Percentiles rank a stretch among this genome's conserved stretches.
phyloP scores from a whole-genome alignment of 2,113 vertebrate genomes.

The Oncorhynchus gorbuscha region DNA sequence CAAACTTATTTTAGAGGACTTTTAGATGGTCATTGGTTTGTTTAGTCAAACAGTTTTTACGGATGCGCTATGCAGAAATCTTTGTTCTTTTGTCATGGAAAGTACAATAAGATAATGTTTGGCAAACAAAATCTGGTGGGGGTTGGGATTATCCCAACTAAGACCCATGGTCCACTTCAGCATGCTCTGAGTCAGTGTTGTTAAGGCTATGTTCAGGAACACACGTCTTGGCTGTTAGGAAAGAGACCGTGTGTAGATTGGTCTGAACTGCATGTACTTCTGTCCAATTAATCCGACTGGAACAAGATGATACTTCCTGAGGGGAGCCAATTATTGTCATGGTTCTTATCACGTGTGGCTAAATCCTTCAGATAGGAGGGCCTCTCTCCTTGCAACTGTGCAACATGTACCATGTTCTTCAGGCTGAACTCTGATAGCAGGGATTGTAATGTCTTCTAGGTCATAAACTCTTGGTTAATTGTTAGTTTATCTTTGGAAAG shows the following conservation, averaged over 20 bases:
- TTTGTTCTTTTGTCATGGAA: neutral
- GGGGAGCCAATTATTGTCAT: slow-evolving; percentile 13
- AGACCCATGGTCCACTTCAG: neutral
- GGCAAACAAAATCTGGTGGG: neutral
- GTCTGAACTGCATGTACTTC: slow-evolving; percentile 27
- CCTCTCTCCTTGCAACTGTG: too few species aligned
- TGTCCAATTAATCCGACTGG: slow-evolving; percentile 25
- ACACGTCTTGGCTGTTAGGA: neutral
- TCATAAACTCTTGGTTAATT: too few species aligned
- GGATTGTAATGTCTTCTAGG: too few species aligned
- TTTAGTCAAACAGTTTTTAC: too few species aligned
- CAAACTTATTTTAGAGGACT: neutral
- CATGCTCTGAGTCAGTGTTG: neutral
- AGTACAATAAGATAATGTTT: neutral
- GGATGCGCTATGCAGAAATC: too few species aligned
- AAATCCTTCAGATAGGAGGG: slow-evolving; percentile 27
- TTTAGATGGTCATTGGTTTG: too few species aligned
- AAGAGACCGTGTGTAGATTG: slow-evolving; percentile 21
- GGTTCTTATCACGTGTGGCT: slow-evolving; percentile 38
- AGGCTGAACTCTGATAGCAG: too few species aligned
- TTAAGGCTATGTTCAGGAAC: neutral
- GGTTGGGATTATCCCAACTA: neutral
- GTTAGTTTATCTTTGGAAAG: too few species aligned
- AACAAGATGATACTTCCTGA: slow-evolving; percentile 30
- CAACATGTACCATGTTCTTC: too few species aligned